Percentiles rank a stretch among this genome's conserved stretches.
Conservation (phyloP, 2,113 vertebrate species). For the Corythoichthys haematopterus region DNA sequence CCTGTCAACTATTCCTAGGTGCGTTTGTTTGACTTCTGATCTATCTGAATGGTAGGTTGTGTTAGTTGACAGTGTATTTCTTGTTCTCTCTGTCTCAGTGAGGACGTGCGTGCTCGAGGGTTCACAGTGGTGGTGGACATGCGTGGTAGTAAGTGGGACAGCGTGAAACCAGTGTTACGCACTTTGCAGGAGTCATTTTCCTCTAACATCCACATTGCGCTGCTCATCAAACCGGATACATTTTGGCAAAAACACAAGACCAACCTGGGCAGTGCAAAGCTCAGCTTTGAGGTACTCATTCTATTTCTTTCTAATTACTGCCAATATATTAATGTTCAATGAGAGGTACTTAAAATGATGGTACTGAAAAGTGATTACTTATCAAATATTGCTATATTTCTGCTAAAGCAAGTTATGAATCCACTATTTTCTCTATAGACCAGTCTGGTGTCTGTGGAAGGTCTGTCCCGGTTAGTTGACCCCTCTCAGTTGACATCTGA, state of each 20-base stretch:
- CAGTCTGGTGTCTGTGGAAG: conserved; percentile 96
- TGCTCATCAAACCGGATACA: conserved; percentile 98
- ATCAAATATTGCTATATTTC: not conserved
- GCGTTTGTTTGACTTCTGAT: not conserved
- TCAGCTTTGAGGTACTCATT: conserved; percentile 88
- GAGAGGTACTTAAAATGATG: not conserved
- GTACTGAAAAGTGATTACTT: not conserved
- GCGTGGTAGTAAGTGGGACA: conserved; percentile 98
- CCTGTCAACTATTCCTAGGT: conserved; percentile 94
- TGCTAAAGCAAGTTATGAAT: not conserved
- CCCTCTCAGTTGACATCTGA: conserved; percentile 94
- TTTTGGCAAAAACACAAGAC: conserved; percentile 99
- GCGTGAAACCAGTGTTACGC: conserved; percentile 94
- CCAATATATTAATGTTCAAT: not conserved
- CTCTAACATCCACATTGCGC: conserved; percentile 89
- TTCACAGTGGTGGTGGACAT: conserved; percentile 99
- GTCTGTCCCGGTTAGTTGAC: conserved; percentile 91
- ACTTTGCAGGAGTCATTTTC: conserved; percentile 95
- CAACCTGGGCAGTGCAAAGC: conserved; percentile 98
- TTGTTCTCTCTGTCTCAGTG: conserved; percentile 66
- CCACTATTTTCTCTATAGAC: conserved; percentile 70
- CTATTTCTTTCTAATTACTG: not conserved
- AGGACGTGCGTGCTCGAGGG: conserved; percentile 92
- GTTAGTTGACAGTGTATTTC: not conserved
- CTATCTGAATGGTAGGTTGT: not conserved